Conservation (phyloP, 2,113 vertebrate genomes). For the Malaclemys terrapin region DNA sequence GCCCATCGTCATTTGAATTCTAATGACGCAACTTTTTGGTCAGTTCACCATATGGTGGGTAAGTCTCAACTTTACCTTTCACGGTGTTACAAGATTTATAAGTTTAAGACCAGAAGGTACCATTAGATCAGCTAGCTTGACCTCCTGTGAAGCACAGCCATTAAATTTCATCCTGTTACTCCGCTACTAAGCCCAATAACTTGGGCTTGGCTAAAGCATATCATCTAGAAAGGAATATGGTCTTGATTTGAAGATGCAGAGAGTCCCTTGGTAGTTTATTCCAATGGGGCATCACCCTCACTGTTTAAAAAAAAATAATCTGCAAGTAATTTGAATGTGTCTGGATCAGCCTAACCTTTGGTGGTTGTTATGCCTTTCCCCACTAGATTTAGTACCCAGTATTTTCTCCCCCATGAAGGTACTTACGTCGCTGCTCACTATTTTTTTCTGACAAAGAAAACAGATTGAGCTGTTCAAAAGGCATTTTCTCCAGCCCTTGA, state of each 20-base stretch:
- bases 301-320: neutral
- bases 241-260: fast-evolving
- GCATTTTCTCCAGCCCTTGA: neutral
- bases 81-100: neutral
- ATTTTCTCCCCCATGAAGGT: neutral
- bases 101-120: neutral
- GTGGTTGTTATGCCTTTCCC: neutral
- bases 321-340: neutral
- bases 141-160: neutral
- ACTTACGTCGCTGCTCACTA: neutral
- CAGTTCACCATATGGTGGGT: neutral
- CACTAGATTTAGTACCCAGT: neutral
- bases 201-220: neutral
- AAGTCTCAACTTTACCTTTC: neutral
- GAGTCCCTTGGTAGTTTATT: neutral
- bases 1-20: neutral
- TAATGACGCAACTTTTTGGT: neutral
- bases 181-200: neutral
- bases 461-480: neutral
- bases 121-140: fast-evolving
- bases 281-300: neutral
- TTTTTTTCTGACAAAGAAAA: neutral
- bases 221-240: fast-evolving
- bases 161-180: fast-evolving
- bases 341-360: fast-evolving